Evolutionary conservation across 2,113 vertebrate genomes (phyloP).

Genomic region (Hyla sarda): DNA sequence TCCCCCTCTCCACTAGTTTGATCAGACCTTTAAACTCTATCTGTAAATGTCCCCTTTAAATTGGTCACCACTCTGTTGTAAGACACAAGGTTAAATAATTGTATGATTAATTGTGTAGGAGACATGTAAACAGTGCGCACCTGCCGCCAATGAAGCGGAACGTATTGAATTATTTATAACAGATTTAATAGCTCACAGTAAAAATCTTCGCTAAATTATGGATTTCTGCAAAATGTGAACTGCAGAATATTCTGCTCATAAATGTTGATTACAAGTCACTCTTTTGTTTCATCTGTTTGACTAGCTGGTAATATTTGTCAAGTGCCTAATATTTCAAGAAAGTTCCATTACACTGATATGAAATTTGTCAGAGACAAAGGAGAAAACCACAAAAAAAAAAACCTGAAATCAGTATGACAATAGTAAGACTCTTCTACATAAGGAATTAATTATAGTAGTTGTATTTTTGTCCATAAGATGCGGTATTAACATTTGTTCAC

Average conservation of each 20-base stretch:
- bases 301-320: conserved; percentile 21
- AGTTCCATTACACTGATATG: not conserved
- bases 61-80: not conserved
- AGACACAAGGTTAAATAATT: not conserved
- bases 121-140: not conserved
- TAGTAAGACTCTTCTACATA: not conserved
- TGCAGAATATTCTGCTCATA: conserved; percentile 10
- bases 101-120: not conserved
- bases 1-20: not conserved
- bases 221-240: not conserved
- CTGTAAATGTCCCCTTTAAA: not conserved
- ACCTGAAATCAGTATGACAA: not conserved
- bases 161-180: conserved; percentile 21
- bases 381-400: not conserved
- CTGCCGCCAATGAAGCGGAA: not conserved
- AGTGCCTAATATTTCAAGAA: not conserved
- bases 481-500: too few species aligned
- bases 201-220: conserved; percentile 18
- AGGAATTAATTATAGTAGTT: not conserved
- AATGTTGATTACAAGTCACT: conserved; percentile 6
- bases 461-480: not conserved
- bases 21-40: not conserved
- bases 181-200: conserved; percentile 20
- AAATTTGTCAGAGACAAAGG: not conserved
- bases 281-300: conserved; percentile 27